Base-by-base conservation (phyloP, 1,140 invertebrate species). In the Tribolium madens region DNA sequence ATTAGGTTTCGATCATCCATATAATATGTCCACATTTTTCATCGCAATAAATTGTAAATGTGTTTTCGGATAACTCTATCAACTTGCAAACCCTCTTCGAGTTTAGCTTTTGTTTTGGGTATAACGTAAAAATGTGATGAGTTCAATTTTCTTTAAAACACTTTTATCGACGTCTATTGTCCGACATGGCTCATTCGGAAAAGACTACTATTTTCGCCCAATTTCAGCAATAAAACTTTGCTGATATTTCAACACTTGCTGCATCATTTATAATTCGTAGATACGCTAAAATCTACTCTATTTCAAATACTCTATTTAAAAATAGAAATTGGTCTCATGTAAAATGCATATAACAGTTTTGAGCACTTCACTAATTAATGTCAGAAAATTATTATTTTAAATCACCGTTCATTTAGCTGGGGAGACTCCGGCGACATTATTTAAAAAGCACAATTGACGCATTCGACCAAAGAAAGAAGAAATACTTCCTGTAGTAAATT, bases 401-500 rank as follows among this genome's bases (percentile, higher is more conserved):
- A 42, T 42, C 21, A 21, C 4, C 12, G 12, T 47, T 47, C 10
- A 47, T 47, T 47, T 47, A 47, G 46, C 46, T 47, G 13, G 13
- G 3, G 13, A 47, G 46, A 26, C 21, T 26, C 48, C 14, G 12
- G 15, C 15, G 48, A 50, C 48, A 50, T 50, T 50, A 50, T 50
- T 42, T 17, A 7, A 14, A 14, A 17, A 14, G 52, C 10, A 57
- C 52, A 57, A 57, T 57, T 26, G 52, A 64, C 57, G 57, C 26
- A 33, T 64, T 64, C n/a, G 57, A 64, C 57, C 46, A 53, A 70
- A 36, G 64, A 68, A 42, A 74, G 53, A 69, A 74, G 71, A 74
- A 77, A 74, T 74, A 73, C 71, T 74, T 74, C 76, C 76, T 69
- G 76, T 68, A 74, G 42, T 74, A 77, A 74, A 72, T 78, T 78